Evolutionary conservation across 1,140 invertebrate species (phyloP), one percentile per base, ranked within the genome.

Genomic region (Papilio machaon): DNA sequence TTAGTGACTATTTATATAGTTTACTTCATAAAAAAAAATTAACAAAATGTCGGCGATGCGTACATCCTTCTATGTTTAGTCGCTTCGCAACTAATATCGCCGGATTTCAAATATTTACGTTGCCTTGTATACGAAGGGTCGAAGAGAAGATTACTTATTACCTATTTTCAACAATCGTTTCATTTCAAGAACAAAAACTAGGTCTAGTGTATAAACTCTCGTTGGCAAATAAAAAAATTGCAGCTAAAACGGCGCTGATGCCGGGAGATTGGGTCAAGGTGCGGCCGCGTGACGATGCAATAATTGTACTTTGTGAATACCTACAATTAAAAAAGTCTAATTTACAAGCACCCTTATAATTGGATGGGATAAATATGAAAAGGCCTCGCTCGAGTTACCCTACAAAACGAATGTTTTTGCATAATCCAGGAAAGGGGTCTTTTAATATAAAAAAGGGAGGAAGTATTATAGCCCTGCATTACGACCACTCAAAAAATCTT

Each of bases 311-410:
- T 52, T 76, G 23, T 49, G 74, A 52, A 46, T 54, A 76, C 74
- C 47, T 76, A 76, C 49, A 76, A 52, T 54, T 76, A 54, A 52
- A 76, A 35, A 76, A 76, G 54, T 76, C 19, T 52, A 76, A 54
- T 76, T 76, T 52, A 76, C 74, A 76, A 76, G 74, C 74, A 52
- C 49, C 74, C 23, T 30, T 76, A 23, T 76, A 49, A 70, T 70
- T 70, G 64, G 64, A 70, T 70, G 64, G 30, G 64, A 70, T 70
- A 70, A 70, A 70, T 38, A 70, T 70, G 64, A 70, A 70, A 70
- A 70, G 30, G 64, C 64, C 64, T 35, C 64, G 11, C 64, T 70
- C 30, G 23, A 70, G 64, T 11, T 38, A 30, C 13, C 64, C 64
- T 70, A 30, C 30, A 30, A 70, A 35, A 38, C 30, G 30, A 70